A percentile compares a stretch with the other conserved stretches of the same genome.
phyloP scores from a whole-genome alignment of 2,113 vertebrate species.

The Thomomys bottae region DNA sequence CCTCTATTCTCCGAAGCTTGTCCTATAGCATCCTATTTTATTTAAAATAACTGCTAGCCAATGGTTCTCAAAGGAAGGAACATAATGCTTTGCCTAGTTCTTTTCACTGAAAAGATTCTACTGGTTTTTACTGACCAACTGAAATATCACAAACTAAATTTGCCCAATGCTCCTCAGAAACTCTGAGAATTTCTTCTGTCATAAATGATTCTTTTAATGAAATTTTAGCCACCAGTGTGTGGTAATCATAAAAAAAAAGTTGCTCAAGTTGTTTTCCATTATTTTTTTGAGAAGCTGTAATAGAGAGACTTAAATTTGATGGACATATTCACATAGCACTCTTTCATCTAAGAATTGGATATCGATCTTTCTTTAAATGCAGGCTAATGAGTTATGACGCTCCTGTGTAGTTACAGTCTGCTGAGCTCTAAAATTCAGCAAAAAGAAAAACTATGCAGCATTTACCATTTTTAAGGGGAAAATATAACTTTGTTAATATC shows the following conservation, averaged over 20 bases:
- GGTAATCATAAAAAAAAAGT: slow-evolving; percentile 56
- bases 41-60: neutral
- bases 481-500: neutral
- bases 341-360: slow-evolving; percentile 62
- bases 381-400: neutral
- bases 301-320: slow-evolving; percentile 65
- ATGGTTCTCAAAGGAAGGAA: slow-evolving; percentile 12
- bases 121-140: slow-evolving; percentile 7
- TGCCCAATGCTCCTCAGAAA: slow-evolving; percentile 55
- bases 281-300: slow-evolving; percentile 70
- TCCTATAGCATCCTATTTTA: neutral
- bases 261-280: slow-evolving; percentile 66
- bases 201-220: slow-evolving; percentile 37
- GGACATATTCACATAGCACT: slow-evolving; percentile 58
- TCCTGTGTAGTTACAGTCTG: neutral
- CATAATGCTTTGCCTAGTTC: neutral
- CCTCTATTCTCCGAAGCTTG: neutral
- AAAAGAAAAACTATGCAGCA: neutral
- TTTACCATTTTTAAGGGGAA: neutral
- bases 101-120: neutral
- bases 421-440: neutral
- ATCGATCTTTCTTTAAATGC: slow-evolving; percentile 66
- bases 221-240: slow-evolving; percentile 22
- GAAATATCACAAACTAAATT: slow-evolving; percentile 53
- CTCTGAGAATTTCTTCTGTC: neutral